Evolutionary conservation across 1,140 invertebrate genomes (phyloP).

Genomic region (Bemisia tabaci): DNA sequence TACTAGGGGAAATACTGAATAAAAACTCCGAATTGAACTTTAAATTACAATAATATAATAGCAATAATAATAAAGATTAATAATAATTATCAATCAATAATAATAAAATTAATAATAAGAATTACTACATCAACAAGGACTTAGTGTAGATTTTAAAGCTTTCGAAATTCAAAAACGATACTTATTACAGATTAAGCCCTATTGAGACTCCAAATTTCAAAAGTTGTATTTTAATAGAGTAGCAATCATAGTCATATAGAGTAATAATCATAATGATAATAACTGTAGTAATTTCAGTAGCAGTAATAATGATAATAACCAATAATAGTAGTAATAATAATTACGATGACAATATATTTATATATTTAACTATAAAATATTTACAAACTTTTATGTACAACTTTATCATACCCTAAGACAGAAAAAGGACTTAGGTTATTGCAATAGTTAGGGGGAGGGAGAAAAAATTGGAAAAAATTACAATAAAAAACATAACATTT

Average conservation of each 20-base stretch:
- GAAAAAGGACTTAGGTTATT: background rate
- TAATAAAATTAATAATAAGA: background rate
- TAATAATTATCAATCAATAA: slow-evolving; percentile 1
- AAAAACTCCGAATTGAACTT: background rate
- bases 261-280: background rate
- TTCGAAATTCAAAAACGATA: background rate
- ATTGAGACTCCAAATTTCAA: background rate
- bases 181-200: background rate
- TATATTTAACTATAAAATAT: background rate
- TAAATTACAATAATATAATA: slow-evolving; percentile 1
- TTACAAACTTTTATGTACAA: background rate
- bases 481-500: background rate
- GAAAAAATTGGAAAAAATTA: background rate
- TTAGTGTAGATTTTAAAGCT: background rate
- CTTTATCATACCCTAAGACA: background rate
- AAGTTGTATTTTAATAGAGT: background rate
- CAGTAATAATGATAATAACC: background rate
- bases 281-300: background rate
- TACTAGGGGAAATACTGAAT: background rate
- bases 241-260: background rate
- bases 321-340: background rate
- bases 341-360: background rate
- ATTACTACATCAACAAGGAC: background rate
- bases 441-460: background rate
- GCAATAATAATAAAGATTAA: background rate